Conservation (phyloP, 2,888 invertebrate genomes). For the Sepioteuthis lessoniana region DNA sequence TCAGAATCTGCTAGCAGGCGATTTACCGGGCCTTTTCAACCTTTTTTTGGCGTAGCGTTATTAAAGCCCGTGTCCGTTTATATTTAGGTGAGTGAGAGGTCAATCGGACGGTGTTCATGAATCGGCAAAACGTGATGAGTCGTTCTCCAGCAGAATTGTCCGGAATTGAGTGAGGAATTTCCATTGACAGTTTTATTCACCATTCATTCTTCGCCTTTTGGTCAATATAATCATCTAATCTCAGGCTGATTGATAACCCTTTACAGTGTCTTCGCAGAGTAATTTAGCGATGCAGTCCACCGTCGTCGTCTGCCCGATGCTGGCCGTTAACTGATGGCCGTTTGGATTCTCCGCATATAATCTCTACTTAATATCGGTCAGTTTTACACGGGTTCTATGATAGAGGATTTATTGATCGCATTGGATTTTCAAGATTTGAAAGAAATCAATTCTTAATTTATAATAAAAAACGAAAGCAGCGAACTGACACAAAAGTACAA, state of each 20-base stretch:
- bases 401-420: not conserved
- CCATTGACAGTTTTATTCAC: not conserved
- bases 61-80: not conserved
- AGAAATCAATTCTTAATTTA: not conserved
- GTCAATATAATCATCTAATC: not conserved
- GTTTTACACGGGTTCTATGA: not conserved
- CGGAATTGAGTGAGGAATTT: conserved; percentile 33
- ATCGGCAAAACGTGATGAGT: not conserved
- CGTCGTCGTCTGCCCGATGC: not conserved
- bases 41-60: not conserved
- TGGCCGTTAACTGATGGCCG: not conserved
- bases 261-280: not conserved
- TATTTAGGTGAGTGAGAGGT: conserved; percentile 33
- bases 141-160: conserved; percentile 6
- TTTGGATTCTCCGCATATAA: not conserved
- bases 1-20: not conserved
- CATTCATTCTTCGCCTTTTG: not conserved
- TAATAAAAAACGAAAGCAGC: too few relatives aligned
- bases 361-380: not conserved
- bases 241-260: not conserved
- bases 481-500: too few relatives aligned
- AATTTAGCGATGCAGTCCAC: not conserved
- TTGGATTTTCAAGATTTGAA: not conserved
- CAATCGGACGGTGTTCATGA: conserved; percentile 1
- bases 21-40: not conserved